phyloP scores from a whole-genome alignment of 1,140 invertebrate species.

The Nebria ingens region DNA sequence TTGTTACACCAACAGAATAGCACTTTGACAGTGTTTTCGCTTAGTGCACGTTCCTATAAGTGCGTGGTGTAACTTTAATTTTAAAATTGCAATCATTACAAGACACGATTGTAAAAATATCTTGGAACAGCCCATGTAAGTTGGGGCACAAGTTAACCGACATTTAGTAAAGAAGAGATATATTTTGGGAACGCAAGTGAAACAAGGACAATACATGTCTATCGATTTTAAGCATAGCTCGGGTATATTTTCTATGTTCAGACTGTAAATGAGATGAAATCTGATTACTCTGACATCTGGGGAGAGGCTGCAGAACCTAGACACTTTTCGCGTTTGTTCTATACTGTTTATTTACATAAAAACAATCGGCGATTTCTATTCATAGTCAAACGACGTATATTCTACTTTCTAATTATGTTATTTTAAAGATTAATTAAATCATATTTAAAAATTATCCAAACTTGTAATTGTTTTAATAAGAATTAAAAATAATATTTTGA shows the following conservation, averaged over 20 bases:
- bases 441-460: too few relatives aligned
- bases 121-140: constrained; percentile 11
- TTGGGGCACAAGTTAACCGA: constrained; percentile 6
- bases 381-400: too few relatives aligned
- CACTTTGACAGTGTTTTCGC: too few relatives aligned
- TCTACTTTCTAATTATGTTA: too few relatives aligned
- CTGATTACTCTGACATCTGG: constrained; percentile 14
- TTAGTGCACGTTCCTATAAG: too few relatives aligned
- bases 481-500: too few relatives aligned
- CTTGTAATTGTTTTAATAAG: too few relatives aligned
- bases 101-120: constrained; percentile 11
- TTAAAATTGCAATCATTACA: constrained; percentile 14
- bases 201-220: neutral
- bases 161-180: constrained; percentile 4
- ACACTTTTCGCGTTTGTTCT: too few relatives aligned
- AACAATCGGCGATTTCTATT: too few relatives aligned
- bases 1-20: too few relatives aligned
- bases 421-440: too few relatives aligned
- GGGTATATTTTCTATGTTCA: constrained; percentile 9
- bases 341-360: too few relatives aligned
- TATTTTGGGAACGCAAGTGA: neutral
- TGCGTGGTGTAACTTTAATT: constrained; percentile 2
- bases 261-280: constrained; percentile 14
- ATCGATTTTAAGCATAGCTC: constrained; percentile 12
- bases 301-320: constrained; percentile 17